Evolutionary conservation across 2,113 vertebrate species (phyloP).

Genomic region (Cyanoderma ruficeps): DNA sequence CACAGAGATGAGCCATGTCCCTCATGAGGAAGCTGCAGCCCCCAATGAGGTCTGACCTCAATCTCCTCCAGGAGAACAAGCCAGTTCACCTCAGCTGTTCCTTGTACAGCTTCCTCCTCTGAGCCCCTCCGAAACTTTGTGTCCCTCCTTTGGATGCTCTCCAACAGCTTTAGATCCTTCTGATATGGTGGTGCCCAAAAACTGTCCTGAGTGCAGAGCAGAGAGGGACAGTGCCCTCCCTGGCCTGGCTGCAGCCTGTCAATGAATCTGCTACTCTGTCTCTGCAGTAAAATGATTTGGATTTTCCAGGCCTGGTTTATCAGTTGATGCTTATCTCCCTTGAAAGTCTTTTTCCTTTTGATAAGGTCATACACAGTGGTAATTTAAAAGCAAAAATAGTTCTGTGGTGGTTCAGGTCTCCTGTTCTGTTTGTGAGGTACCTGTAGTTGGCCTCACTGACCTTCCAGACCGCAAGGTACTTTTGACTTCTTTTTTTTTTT

Average conservation of each 20-base stretch:
- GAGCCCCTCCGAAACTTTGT: not conserved
- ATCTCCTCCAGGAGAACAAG: not conserved
- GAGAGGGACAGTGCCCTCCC: not conserved
- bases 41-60: not conserved
- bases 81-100: not conserved
- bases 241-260: not conserved
- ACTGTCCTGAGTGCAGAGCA: not conserved
- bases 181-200: not conserved
- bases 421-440: not conserved
- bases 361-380: not conserved
- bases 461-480: not conserved
- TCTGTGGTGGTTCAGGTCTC: not conserved
- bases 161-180: not conserved
- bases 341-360: not conserved
- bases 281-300: not conserved
- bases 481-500: not conserved
- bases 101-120: not conserved
- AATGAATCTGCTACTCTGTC: not conserved
- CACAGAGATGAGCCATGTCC: not conserved
- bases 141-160: not conserved
- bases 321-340: not conserved
- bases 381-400: not conserved
- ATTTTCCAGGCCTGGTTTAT: not conserved
- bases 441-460: not conserved
- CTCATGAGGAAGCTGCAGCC: rapidly evolving